Evolutionary conservation across 2,113 vertebrate genomes (phyloP).

Genomic region (Nipponia nippon): DNA sequence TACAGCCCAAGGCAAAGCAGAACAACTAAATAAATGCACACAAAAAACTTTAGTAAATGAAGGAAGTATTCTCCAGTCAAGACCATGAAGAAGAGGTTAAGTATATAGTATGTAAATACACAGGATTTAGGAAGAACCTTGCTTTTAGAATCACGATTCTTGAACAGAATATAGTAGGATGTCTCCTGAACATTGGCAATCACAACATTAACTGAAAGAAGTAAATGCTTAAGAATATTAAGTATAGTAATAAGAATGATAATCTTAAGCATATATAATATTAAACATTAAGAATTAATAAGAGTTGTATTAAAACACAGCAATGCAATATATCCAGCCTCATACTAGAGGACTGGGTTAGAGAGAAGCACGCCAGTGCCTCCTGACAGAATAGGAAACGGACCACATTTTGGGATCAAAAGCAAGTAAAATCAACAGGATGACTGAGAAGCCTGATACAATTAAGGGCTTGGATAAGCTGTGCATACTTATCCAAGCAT

Average conservation of each 20-base stretch:
- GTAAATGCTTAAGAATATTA: not conserved
- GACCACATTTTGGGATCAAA: not conserved
- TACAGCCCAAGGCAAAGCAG: slow-evolving; percentile 33
- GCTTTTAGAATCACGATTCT: not conserved
- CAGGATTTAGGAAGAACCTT: not conserved
- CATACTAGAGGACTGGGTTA: not conserved
- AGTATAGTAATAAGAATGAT: not conserved
- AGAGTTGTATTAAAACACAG: not conserved
- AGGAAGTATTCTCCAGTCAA: not conserved
- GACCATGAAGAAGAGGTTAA: not conserved
- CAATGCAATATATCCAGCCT: not conserved
- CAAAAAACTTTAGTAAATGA: not conserved
- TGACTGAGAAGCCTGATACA: not conserved
- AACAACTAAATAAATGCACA: not conserved
- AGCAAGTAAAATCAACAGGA: not conserved
- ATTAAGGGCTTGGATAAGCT: not conserved
- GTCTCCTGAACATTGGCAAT: not conserved
- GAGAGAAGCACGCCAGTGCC: not conserved
- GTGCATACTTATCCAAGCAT: not conserved
- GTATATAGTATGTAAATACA: not conserved
- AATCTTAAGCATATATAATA: not conserved
- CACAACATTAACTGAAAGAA: not conserved
- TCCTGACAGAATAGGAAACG: not conserved
- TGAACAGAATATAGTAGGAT: not conserved
- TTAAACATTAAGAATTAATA: not conserved